A percentile compares a stretch with the other conserved stretches of the same genome.
phyloP scores from a whole-genome alignment of 1,140 invertebrate genomes.

The Metaphire vulgaris region DNA sequence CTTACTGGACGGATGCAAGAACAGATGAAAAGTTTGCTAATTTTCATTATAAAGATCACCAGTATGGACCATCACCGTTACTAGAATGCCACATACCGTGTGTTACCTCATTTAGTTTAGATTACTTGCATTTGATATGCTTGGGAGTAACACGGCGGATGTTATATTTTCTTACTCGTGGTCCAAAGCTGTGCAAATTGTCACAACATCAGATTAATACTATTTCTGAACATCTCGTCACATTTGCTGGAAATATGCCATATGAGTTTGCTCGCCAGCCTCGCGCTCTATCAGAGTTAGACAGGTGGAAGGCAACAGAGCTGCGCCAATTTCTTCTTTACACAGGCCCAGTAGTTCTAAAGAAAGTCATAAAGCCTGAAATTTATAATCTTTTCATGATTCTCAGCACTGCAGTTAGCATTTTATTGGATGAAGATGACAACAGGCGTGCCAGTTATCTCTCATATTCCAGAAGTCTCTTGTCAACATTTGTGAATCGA shows the following conservation, averaged over 20 bases:
- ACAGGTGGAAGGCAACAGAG: conserved; percentile 53
- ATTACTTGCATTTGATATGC: conserved; percentile 26
- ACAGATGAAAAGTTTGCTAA: too few species aligned
- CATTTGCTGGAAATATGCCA: conserved; percentile 31
- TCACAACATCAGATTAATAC: not conserved
- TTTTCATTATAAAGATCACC: too few species aligned
- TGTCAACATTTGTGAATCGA: too few species aligned
- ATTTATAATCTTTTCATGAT: conserved; percentile 44
- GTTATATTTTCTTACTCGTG: not conserved
- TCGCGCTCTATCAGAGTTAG: conserved; percentile 40
- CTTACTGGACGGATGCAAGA: too few species aligned
- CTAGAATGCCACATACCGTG: too few species aligned
- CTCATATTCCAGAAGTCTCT: too few species aligned
- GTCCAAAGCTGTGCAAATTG: conserved; percentile 7
- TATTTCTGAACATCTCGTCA: conserved; percentile 15
- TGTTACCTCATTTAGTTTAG: conserved; percentile 10
- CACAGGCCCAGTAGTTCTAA: conserved; percentile 45
- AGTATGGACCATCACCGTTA: too few species aligned
- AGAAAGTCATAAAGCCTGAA: conserved; percentile 35
- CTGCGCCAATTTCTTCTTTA: conserved; percentile 53
- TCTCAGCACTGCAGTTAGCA: conserved; percentile 27
- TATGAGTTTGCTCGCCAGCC: conserved; percentile 49
- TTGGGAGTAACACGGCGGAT: conserved; percentile 9
- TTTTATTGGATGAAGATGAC: too few species aligned
- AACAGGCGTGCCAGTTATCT: too few species aligned